phyloP scores from a whole-genome alignment of 1,140 invertebrate species.

The Danaus melanippus region DNA sequence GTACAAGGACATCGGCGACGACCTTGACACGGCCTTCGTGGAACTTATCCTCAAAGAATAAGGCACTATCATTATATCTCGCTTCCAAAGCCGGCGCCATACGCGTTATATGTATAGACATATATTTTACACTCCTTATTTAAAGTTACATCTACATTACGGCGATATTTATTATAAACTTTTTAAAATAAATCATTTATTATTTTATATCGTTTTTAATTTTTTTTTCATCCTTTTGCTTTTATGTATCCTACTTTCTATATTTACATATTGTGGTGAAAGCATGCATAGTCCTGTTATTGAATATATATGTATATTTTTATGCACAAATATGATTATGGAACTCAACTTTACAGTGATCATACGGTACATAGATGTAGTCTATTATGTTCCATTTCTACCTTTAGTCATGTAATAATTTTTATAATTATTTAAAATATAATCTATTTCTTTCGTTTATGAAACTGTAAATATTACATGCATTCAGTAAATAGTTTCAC shows the following conservation, averaged over 20 bases:
- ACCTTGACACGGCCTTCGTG: slow-evolving; percentile 97
- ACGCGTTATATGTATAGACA: slow-evolving; percentile 51
- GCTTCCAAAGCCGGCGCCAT: slow-evolving; percentile 22
- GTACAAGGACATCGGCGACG: slow-evolving; percentile 99
- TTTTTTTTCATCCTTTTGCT: slow-evolving; percentile 15
- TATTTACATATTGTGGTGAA: no score
- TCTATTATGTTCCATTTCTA: no score
- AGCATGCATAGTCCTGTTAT: no score
- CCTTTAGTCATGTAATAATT: no score
- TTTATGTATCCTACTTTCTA: background rate
- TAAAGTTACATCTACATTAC: slow-evolving; percentile 62
- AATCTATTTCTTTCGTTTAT: no score
- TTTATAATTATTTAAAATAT: no score
- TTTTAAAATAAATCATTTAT: slow-evolving; percentile 68
- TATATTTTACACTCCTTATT: slow-evolving; percentile 65
- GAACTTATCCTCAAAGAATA: slow-evolving; percentile 88
- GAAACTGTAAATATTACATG: no score
- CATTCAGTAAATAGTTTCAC: no score
- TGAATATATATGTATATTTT: no score
- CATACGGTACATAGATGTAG: no score
- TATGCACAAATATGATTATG: no score
- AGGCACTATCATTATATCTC: slow-evolving; percentile 14
- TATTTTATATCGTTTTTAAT: slow-evolving; percentile 40
- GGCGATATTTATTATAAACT: slow-evolving; percentile 68
- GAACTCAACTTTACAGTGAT: no score